Evolutionary conservation across 2,113 vertebrate genomes (phyloP).

Genomic region (Camelus dromedarius): DNA sequence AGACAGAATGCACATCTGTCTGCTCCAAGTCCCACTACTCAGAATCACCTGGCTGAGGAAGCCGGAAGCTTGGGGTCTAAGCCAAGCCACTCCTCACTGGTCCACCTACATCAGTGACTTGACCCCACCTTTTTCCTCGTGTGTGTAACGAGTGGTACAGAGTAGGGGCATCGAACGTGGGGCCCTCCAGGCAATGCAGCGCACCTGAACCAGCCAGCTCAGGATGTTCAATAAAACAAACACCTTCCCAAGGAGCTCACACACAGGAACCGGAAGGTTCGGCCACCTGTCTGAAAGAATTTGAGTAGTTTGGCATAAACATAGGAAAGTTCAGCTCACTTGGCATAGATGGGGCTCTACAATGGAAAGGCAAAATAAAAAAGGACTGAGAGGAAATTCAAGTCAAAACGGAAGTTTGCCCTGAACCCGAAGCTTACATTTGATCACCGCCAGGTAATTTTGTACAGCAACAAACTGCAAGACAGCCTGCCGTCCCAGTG

Average conservation of each 20-base stretch:
- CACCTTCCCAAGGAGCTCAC: neutral
- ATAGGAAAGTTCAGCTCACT: neutral
- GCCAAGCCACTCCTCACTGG: neutral
- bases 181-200: neutral
- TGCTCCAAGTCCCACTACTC: neutral
- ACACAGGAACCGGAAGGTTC: neutral
- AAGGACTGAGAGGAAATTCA: neutral
- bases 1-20: neutral
- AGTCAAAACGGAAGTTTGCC: neutral
- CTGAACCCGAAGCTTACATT: neutral
- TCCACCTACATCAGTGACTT: neutral
- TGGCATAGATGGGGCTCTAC: neutral
- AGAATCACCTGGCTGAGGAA: neutral
- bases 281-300: neutral
- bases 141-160: neutral
- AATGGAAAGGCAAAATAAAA: neutral
- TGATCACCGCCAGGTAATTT: neutral
- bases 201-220: neutral
- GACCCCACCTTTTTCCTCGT: neutral
- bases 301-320: neutral
- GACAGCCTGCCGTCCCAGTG: neutral
- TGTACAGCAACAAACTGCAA: neutral
- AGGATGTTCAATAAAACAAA: neutral
- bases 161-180: neutral
- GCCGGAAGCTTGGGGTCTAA: neutral